Base-by-base conservation (phyloP, 2,113 vertebrate species). In the Machaerirhynchus nigripectus region DNA sequence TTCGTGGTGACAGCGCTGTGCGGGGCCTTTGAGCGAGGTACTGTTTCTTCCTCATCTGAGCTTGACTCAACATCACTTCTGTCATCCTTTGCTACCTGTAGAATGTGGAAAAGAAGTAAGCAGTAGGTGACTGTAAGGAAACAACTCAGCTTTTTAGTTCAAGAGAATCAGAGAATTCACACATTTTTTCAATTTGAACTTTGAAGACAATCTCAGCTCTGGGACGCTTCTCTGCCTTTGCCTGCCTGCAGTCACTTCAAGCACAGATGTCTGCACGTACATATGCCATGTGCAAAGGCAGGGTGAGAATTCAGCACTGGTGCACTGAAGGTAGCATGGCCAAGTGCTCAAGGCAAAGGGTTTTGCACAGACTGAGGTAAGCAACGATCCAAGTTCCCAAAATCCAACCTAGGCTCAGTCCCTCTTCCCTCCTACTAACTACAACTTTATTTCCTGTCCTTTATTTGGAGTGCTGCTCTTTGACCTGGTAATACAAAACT, bases 11-110 rank as follows among this genome's bases (percentile, higher is more conserved):
- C 88, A 4, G 95, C 39, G 89, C 95, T 98, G 96, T 99, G 98
- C 6, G 92, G 94, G 93, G 96, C 99, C 96, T 99, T 99, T 88
- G 97, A 97, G 65, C 98, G 95, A 57, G 98, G 97, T 56, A 97
- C 96, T 39, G 98, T 97, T 88, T 98, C 98, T 19, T 99, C 99
- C 94, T 99, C 99, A 49, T 99, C 99, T 68, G 99, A 99, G 97
- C 99, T 99, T 79, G 99, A 99, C 97, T 99, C 99, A 30, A 99
- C 98, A 89, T 99, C 99, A 75, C 99, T 99, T 93, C 99, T 98
- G 94, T 99, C 98, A 90, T 99, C 99, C 97, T 99, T 99, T 90
- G 99, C 98, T 93, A 99, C 99, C 99, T 99, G 97, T 2, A 85
- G 44, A 86, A 96, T 21, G 82, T 67, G 85, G 55, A 55, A 90